phyloP scores from a whole-genome alignment of 2,888 invertebrate genomes.

The Erebia palarica region DNA sequence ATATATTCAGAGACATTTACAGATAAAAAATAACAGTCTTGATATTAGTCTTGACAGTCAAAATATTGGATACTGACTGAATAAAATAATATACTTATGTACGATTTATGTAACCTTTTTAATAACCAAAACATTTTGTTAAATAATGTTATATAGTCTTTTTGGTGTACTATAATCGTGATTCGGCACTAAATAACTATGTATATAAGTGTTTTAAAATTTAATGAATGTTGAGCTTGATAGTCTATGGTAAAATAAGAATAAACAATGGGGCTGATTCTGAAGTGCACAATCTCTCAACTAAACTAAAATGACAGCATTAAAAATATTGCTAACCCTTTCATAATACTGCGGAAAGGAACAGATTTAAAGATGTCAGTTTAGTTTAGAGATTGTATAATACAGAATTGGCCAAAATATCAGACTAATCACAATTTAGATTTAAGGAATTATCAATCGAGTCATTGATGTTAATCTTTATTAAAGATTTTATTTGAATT shows the following conservation, averaged over 20 bases:
- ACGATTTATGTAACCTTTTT: neutral
- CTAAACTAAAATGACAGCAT: no score
- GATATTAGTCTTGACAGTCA: neutral
- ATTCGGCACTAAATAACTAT: slow-evolving; percentile 43
- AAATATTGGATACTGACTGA: neutral
- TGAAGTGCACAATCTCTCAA: no score
- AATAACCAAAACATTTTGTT: neutral
- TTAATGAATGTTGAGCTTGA: slow-evolving; percentile 48
- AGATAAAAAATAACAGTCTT: neutral
- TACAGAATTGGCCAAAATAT: neutral
- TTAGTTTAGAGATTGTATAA: no score
- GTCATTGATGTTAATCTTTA: slow-evolving; percentile 42
- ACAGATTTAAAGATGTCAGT: no score
- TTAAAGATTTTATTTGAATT: slow-evolving; percentile 40
- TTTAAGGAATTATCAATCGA: slow-evolving; percentile 36
- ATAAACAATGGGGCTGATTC: neutral
- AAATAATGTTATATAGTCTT: slow-evolving; percentile 18
- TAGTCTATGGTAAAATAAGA: slow-evolving; percentile 37
- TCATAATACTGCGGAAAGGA: no score
- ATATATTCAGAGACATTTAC: neutral
- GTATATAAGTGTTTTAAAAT: slow-evolving; percentile 39
- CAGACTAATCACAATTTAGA: slow-evolving; percentile 30
- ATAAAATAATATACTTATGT: neutral
- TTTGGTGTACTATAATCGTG: slow-evolving; percentile 25
- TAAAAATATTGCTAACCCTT: no score